These are phyloP conservation scores for Podotricha telesiphe DNA, from an alignment of 2,888 invertebrate genomes.

Conservation along the genomic window DNA sequence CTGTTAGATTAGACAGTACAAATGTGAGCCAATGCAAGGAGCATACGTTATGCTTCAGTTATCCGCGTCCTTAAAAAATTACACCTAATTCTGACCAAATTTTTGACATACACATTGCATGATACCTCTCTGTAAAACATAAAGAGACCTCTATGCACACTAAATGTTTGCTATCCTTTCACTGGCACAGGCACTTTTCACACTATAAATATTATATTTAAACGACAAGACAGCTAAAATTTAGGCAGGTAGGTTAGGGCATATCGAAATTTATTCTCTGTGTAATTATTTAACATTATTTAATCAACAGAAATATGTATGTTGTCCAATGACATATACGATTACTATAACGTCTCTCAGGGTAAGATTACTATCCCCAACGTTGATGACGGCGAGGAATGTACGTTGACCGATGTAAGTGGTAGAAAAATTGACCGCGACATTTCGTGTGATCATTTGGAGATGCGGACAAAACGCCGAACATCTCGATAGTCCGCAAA, in stretches of 20 bases:
- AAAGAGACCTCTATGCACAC: constrained; percentile 66
- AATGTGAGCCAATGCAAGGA: constrained; percentile 81
- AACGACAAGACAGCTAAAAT: constrained; percentile 58
- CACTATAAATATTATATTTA: constrained; percentile 60
- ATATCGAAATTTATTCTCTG: constrained; percentile 43
- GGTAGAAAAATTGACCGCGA: constrained; percentile 42
- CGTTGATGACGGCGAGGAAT: constrained; percentile 98
- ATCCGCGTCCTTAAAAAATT: constrained; percentile 57
- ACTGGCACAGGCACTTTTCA: constrained; percentile 72
- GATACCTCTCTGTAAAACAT: constrained; percentile 78
- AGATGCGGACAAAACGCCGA: constrained; percentile 43
- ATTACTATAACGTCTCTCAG: constrained; percentile 97
- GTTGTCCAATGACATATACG: constrained; percentile 94
- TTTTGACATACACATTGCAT: constrained; percentile 73
- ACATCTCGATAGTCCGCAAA: constrained; percentile 25
- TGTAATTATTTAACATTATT: constrained; percentile 56
- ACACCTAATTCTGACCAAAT: constrained; percentile 52
- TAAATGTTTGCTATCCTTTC: constrained; percentile 60
- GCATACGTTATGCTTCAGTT: constrained; percentile 74
- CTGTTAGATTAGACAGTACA: constrained; percentile 94
- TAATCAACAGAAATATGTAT: constrained; percentile 88
- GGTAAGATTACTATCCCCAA: constrained; percentile 97
- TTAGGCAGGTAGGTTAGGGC: constrained; percentile 44
- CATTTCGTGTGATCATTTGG: constrained; percentile 42
- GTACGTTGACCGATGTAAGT: constrained; percentile 94